Evolutionary conservation across 2,888 invertebrate species (phyloP).

Genomic region (Patella pellucida): DNA sequence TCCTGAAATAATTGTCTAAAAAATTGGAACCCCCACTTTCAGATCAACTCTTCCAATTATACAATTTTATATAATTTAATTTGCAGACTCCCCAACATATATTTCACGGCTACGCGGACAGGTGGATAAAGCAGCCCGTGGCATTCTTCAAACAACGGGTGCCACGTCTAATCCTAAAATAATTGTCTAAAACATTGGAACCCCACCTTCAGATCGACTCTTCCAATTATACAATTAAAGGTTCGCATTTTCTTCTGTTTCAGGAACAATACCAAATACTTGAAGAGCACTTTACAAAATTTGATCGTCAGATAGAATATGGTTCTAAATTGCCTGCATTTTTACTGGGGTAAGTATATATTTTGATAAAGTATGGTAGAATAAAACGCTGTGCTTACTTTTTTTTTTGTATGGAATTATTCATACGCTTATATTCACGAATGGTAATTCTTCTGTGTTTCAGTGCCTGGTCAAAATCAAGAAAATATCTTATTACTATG

Average conservation of each 20-base stretch:
- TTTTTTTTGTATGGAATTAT: not conserved
- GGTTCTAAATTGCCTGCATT: slow-evolving; percentile 58
- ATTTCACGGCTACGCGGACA: too few species aligned
- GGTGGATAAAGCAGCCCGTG: too few species aligned
- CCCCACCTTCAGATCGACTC: too few species aligned
- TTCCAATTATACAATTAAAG: too few species aligned
- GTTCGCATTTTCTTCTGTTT: not conserved
- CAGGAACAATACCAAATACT: slow-evolving; percentile 50
- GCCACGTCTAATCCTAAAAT: too few species aligned
- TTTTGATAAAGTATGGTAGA: not conserved
- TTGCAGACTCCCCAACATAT: too few species aligned
- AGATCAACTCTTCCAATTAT: too few species aligned
- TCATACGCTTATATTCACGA: not conserved
- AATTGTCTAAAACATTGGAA: too few species aligned
- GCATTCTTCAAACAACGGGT: too few species aligned
- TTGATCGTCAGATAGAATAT: slow-evolving; percentile 67
- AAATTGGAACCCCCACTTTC: too few species aligned
- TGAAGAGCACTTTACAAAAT: slow-evolving; percentile 54
- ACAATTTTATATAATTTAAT: too few species aligned
- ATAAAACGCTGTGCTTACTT: not conserved
- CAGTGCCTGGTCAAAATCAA: slow-evolving; percentile 39
- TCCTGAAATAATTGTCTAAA: too few species aligned
- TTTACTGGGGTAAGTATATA: slow-evolving; percentile 47
- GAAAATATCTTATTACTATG: slow-evolving; percentile 33
- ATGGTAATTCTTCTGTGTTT: not conserved